These are phyloP conservation scores for Aethes cnicana DNA, from an alignment of 2,888 invertebrate genomes.

Conservation along the genomic window DNA sequence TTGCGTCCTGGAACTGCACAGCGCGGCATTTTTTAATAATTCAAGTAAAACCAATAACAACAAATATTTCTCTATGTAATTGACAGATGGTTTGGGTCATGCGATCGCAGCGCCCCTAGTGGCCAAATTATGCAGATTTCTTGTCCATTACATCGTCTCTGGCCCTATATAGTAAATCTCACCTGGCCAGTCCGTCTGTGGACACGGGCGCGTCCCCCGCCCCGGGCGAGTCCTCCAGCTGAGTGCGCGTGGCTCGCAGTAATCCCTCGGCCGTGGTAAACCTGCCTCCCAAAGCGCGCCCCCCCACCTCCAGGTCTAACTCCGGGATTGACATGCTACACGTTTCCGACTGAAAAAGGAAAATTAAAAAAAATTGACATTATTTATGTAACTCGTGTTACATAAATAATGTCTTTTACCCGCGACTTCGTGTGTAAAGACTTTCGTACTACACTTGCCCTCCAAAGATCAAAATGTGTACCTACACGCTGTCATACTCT, in stretches of 20 bases:
- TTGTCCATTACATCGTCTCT: neutral
- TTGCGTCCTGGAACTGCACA: too few species aligned
- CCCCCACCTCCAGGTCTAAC: slow-evolving; percentile 92
- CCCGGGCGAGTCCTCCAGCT: slow-evolving; percentile 86
- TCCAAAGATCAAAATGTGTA: neutral
- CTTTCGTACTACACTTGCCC: too few species aligned
- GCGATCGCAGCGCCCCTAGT: too few species aligned
- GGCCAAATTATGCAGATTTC: too few species aligned
- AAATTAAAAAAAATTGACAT: too few species aligned
- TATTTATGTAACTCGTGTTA: too few species aligned
- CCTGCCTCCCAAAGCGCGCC: slow-evolving; percentile 92
- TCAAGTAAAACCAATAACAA: too few species aligned
- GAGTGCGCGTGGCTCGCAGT: slow-evolving; percentile 86
- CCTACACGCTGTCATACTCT: neutral
- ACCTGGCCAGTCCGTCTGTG: slow-evolving; percentile 71
- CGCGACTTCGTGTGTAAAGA: too few species aligned
- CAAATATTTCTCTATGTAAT: too few species aligned
- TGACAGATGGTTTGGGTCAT: too few species aligned
- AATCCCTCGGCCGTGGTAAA: slow-evolving; percentile 98
- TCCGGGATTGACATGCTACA: slow-evolving; percentile 86
- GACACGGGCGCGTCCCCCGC: slow-evolving; percentile 86
- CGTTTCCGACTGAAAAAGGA: slow-evolving; percentile 71
- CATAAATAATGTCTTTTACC: too few species aligned
- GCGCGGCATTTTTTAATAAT: too few species aligned
- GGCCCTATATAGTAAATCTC: slow-evolving; percentile 19